A percentile compares a stretch with the other conserved stretches of the same genome.
phyloP scores from a whole-genome alignment of 2,797 vertebrate genomes.

The Pipistrellus kuhlii region DNA sequence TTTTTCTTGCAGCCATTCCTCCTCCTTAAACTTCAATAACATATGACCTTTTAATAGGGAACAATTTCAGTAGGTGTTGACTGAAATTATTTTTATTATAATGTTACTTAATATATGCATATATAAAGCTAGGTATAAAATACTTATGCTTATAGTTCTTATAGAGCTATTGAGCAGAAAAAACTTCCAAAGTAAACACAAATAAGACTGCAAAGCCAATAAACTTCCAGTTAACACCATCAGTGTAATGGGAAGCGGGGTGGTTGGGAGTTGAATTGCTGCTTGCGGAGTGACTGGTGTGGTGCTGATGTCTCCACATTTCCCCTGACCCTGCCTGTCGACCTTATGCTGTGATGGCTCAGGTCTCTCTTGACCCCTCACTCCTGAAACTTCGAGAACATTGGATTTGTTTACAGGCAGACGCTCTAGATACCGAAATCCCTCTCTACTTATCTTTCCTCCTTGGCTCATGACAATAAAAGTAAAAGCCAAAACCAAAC shows the following conservation, averaged over 20 bases:
- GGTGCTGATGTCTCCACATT: not conserved
- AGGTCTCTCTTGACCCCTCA: not conserved
- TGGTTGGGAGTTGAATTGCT: not conserved
- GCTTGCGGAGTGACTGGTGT: not conserved
- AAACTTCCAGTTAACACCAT: slow-evolving; percentile 69
- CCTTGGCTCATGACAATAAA: not conserved
- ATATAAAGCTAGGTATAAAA: slow-evolving; percentile 77
- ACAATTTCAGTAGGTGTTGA: slow-evolving; percentile 16
- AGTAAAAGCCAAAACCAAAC: not conserved
- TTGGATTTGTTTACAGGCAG: not conserved
- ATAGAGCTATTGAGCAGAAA: slow-evolving; percentile 64
- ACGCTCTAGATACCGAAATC: not conserved
- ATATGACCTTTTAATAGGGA: not conserved
- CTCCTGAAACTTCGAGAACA: not conserved
- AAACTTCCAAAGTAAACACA: slow-evolving; percentile 75
- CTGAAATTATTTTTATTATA: slow-evolving; percentile 73
- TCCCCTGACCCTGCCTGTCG: not conserved
- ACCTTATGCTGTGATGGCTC: not conserved
- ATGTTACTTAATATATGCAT: slow-evolving; percentile 70
- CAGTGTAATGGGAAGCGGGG: not conserved
- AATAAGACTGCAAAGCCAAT: slow-evolving; percentile 68
- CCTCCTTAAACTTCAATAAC: slow-evolving; percentile 47
- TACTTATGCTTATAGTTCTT: slow-evolving; percentile 46
- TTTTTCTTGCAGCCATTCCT: not conserved
- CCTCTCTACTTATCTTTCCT: not conserved